Base-by-base conservation (phyloP, 2,888 invertebrate genomes). In the Blastobasis adustella region DNA sequence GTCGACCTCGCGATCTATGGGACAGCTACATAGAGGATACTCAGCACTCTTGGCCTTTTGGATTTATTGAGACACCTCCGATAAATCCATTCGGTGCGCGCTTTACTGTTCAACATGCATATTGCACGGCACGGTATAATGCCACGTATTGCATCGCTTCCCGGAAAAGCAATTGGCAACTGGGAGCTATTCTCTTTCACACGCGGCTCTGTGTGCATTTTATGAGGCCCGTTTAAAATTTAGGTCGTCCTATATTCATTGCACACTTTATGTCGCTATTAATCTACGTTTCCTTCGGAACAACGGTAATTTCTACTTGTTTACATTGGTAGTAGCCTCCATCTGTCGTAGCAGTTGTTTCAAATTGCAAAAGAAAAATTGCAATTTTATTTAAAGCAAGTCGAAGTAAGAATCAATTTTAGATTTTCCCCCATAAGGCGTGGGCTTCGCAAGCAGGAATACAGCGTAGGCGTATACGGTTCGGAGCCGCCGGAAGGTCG, bases 171-270 rank as follows among this genome's bases (percentile, higher is more conserved):
- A 68, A 71, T 71, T 62, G 71, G 63, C 68, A 49, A 70, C 71
- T 73, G 75, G 71, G 67, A 70, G 70, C 68, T 63, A 65, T 75
- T 76, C 78, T 80, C 68, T 75, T 77, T 72, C 76, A 73, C 67
- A 47, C 23, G 23, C 49, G 49, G 47, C 53, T 42, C 54, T 55
- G 23, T 62, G 59, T 60, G 58, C 60, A 58, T 65, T 23, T 64
- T 60, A 67, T 58, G 58, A 59, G 56, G 62, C 66, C 63, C 63
- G 59, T 61, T 57, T 62, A 58, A 67, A 69, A 80, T 79, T 71
- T 73, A 68, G 78, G 75, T 73, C 76, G 67, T 64, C 23, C 23
- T 23, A 23, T 23, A 23, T 72, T 62, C 66, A 59, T 65, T 59
- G 60, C 62, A 63, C 56, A 61, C 64, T 66, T 66, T 62, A 67